These are phyloP conservation scores for Spizaetus ornatus DNA, from an alignment of 2,113 vertebrate species.

Conservation along the genomic window DNA sequence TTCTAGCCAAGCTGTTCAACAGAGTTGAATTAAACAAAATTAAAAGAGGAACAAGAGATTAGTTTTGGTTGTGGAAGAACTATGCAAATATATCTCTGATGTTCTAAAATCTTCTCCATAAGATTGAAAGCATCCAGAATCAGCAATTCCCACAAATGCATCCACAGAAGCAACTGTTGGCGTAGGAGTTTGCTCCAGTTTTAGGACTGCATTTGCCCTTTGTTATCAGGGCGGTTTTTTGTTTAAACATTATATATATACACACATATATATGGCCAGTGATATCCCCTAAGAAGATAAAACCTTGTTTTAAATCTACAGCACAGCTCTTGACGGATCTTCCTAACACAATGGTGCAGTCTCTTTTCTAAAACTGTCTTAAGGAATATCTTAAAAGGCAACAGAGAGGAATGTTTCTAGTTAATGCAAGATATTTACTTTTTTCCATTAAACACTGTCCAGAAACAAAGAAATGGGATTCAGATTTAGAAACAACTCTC, in stretches of 20 bases:
- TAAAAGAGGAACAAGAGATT: background rate
- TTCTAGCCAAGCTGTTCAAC: background rate
- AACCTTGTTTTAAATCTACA: background rate
- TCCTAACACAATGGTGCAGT: too few relatives aligned
- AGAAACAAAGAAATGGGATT: background rate
- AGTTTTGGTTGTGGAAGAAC: background rate
- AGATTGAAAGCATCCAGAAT: background rate
- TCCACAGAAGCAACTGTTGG: background rate
- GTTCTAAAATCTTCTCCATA: background rate
- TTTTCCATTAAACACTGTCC: background rate
- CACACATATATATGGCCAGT: accelerated
- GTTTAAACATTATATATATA: background rate
- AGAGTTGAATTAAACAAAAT: background rate
- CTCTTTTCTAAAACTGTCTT: background rate
- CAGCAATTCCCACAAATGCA: background rate
- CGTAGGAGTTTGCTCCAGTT: background rate
- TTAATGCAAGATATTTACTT: background rate
- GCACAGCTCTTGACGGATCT: background rate
- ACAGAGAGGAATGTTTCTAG: background rate
- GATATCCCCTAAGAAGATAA: background rate
- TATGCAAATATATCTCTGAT: background rate
- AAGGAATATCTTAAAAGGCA: background rate
- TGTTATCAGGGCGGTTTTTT: background rate
- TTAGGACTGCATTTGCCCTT: background rate
- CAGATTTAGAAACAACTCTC: background rate